A percentile compares a stretch with the other conserved stretches of the same genome.
Evolutionary conservation across 2,888 invertebrate species (phyloP).

Genomic region (Podotricha telesiphe): DNA sequence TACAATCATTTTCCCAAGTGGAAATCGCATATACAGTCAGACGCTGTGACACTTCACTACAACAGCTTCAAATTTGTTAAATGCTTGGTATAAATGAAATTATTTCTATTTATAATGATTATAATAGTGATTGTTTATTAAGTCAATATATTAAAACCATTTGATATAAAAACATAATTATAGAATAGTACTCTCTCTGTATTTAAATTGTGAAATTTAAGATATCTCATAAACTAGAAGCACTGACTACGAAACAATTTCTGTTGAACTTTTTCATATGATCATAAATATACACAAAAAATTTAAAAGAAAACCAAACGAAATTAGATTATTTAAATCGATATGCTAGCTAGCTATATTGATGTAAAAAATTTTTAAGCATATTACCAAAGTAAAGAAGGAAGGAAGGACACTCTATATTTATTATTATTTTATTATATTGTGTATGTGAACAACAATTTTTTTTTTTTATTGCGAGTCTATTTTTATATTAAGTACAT

Average conservation of each 20-base stretch:
- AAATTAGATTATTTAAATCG: not conserved
- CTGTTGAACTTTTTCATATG: not conserved
- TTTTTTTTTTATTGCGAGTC: too few relatives aligned
- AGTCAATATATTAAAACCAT: constrained; percentile 7
- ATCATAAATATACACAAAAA: not conserved
- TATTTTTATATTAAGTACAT: too few relatives aligned
- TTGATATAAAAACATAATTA: constrained; percentile 2
- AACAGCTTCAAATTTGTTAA: not conserved
- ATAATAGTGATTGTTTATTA: not conserved
- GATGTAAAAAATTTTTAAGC: too few relatives aligned
- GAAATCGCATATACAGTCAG: too few relatives aligned
- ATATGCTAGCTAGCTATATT: not conserved
- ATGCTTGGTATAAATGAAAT: not conserved
- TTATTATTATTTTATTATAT: too few relatives aligned
- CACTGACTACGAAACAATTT: not conserved
- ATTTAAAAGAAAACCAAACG: not conserved
- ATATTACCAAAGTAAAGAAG: too few relatives aligned
- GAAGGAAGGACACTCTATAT: too few relatives aligned
- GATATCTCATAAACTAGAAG: not conserved
- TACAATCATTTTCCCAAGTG: too few relatives aligned
- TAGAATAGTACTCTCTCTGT: constrained; percentile 4
- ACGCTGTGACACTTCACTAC: too few relatives aligned
- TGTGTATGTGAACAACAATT: too few relatives aligned
- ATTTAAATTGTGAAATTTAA: not conserved
- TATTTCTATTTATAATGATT: not conserved